Evolutionary conservation across 2,113 vertebrate species (phyloP).

Genomic region (Taxidea taxus): DNA sequence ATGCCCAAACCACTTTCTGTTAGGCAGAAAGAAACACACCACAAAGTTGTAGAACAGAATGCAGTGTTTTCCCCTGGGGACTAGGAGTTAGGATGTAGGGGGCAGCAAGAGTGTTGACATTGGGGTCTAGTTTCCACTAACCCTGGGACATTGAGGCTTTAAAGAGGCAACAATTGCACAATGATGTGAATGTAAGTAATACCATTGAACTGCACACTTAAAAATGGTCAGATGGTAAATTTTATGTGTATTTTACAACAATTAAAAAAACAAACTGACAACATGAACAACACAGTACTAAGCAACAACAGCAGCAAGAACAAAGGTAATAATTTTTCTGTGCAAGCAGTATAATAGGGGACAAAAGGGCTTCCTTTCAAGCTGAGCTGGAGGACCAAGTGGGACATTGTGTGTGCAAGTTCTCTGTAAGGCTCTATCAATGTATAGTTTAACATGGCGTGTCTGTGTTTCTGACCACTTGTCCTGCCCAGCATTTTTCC

Average conservation of each 20-base stretch:
- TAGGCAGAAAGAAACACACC: neutral
- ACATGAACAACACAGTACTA: neutral
- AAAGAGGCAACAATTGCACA: neutral
- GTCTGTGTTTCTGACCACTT: neutral
- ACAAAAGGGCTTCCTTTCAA: neutral
- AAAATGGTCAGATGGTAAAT: neutral
- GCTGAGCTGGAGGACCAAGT: neutral
- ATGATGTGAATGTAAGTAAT: neutral
- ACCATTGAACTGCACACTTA: neutral
- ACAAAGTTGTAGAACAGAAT: neutral
- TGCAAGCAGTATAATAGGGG: neutral
- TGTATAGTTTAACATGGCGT: fast-evolving
- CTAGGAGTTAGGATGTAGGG: neutral
- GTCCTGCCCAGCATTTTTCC: neutral
- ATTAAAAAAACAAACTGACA: neutral
- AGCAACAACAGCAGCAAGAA: neutral
- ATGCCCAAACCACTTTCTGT: neutral
- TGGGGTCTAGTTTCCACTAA: neutral
- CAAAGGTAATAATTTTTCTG: neutral
- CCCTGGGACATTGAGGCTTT: neutral
- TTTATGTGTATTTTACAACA: neutral
- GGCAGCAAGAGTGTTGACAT: neutral
- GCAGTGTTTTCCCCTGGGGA: neutral
- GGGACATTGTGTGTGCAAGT: no score
- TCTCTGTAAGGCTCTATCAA: neutral